These are phyloP conservation scores for Plemyria rubiginata DNA, from an alignment of 2,888 invertebrate genomes.

Conservation along the genomic window DNA sequence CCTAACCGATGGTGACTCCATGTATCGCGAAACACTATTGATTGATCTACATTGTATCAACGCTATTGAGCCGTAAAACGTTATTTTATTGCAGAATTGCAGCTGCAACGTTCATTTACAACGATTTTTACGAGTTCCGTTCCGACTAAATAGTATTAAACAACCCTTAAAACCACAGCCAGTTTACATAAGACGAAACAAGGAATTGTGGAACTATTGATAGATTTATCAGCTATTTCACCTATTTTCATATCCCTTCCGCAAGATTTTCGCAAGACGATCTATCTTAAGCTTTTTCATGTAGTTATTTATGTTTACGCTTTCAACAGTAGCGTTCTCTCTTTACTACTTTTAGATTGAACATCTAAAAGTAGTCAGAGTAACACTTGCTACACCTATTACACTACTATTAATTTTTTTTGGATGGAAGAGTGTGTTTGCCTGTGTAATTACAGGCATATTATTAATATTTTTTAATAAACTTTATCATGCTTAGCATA, in stretches of 20 bases:
- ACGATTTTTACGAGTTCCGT: constrained; percentile 39
- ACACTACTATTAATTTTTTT: no score
- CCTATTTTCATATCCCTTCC: not conserved
- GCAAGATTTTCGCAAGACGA: no score
- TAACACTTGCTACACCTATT: no score
- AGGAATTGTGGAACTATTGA: constrained; percentile 20
- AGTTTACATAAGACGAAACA: constrained; percentile 32
- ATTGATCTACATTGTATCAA: constrained; percentile 40
- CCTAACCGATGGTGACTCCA: not conserved
- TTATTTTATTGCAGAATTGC: constrained; percentile 46
- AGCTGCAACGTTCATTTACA: constrained; percentile 33
- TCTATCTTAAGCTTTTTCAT: no score
- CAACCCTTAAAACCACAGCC: constrained; percentile 31
- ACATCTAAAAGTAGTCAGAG: no score
- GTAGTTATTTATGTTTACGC: no score
- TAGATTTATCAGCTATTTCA: constrained; percentile 14
- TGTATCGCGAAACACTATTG: constrained; percentile 31
- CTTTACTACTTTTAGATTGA: no score
- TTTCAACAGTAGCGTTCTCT: no score
- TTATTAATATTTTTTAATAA: no score
- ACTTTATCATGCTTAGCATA: no score
- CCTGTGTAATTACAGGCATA: no score
- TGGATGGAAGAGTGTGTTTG: no score
- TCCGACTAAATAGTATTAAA: constrained; percentile 36
- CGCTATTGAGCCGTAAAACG: constrained; percentile 47